Evolutionary conservation across 2,888 invertebrate genomes (phyloP).

Genomic region (Axea sp.): DNA sequence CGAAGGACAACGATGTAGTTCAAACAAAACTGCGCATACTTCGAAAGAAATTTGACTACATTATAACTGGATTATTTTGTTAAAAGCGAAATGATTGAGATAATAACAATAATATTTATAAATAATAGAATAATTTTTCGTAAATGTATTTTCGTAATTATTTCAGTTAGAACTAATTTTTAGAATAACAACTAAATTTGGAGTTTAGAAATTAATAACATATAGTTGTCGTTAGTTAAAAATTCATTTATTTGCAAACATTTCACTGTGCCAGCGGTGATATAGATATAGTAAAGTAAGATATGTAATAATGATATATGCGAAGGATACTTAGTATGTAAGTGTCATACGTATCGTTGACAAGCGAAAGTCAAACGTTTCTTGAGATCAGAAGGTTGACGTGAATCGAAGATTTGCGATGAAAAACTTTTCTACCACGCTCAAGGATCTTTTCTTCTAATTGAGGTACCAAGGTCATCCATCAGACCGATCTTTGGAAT

Average conservation of each 20-base stretch:
- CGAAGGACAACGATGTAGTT: constrained; percentile 63
- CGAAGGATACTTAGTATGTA: constrained; percentile 49
- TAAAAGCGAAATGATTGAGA: constrained; percentile 8
- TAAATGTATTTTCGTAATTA: too few species aligned
- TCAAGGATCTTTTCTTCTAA: constrained; percentile 53
- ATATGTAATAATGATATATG: constrained; percentile 27
- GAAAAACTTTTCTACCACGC: constrained; percentile 40
- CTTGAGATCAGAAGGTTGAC: constrained; percentile 40
- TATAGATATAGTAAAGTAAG: background rate
- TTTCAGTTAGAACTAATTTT: too few species aligned
- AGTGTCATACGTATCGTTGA: constrained; percentile 20
- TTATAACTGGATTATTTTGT: constrained; percentile 47
- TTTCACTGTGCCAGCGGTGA: constrained; percentile 28
- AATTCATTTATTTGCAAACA: constrained; percentile 6
- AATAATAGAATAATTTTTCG: background rate
- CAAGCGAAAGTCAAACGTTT: constrained; percentile 39
- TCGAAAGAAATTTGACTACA: constrained; percentile 19
- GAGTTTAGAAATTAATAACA: constrained; percentile 5
- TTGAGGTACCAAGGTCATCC: constrained; percentile 44
- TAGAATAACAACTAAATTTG: constrained; percentile 16
- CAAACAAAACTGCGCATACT: constrained; percentile 49
- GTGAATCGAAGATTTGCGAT: constrained; percentile 26
- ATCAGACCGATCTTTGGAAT: constrained; percentile 15
- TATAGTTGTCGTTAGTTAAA: constrained; percentile 5
- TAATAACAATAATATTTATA: constrained; percentile 14